Percentiles rank a stretch among this genome's conserved stretches.
Evolutionary conservation across 2,797 vertebrate genomes (phyloP).

Genomic region (Melanotaenia nigrans): DNA sequence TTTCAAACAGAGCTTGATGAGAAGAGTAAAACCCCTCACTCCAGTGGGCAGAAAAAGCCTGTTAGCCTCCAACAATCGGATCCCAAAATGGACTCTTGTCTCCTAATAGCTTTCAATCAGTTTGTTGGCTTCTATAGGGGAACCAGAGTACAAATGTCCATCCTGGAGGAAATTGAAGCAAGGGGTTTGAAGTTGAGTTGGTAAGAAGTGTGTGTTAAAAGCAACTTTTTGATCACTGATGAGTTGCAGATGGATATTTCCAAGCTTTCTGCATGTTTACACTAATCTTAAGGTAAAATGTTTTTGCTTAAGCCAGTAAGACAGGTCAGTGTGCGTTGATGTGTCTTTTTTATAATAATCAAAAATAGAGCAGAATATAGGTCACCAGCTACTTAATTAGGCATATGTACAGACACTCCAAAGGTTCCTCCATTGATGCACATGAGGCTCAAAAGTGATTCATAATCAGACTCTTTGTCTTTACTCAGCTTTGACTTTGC

Average conservation of each 20-base stretch:
- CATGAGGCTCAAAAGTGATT: constrained; percentile 24
- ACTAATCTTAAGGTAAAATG: constrained; percentile 22
- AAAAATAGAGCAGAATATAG: constrained; percentile 19
- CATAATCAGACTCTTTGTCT: constrained; percentile 40
- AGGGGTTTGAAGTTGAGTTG: constrained; percentile 39
- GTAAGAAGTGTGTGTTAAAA: constrained; percentile 30
- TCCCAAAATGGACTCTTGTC: constrained; percentile 38
- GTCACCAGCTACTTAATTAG: constrained; percentile 33
- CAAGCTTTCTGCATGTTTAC: constrained; percentile 36
- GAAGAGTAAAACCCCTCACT: constrained; percentile 23
- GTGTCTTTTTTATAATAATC: constrained; percentile 14
- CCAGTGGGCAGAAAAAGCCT: constrained; percentile 24
- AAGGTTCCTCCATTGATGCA: constrained; percentile 19
- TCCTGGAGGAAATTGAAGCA: constrained; percentile 43
- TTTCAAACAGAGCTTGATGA: constrained; percentile 31
- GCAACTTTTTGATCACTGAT: constrained; percentile 47
- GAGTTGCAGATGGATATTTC: constrained; percentile 55
- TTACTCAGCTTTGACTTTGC: constrained; percentile 39
- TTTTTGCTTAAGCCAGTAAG: constrained; percentile 25
- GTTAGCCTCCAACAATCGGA: constrained; percentile 35
- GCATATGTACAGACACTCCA: constrained; percentile 10
- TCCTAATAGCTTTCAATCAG: constrained; percentile 50
- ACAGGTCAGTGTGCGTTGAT: not conserved
- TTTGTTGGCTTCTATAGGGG: constrained; percentile 25
- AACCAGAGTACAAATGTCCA: constrained; percentile 25